These are phyloP conservation scores for Leucophenga montana DNA, from an alignment of 2,888 invertebrate genomes.

Conservation along the genomic window DNA sequence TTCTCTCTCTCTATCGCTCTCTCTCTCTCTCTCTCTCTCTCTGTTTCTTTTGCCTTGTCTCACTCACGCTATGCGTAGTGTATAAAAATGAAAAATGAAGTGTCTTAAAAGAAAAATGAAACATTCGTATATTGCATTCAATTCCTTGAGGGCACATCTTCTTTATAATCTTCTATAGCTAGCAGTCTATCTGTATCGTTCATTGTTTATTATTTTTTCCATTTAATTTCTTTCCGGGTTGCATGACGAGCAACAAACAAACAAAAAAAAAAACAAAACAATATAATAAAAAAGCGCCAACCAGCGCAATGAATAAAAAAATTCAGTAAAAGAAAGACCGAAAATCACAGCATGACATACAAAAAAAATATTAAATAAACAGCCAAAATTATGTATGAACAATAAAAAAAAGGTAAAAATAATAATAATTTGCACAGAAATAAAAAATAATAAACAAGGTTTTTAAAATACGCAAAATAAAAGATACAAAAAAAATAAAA, in stretches of 20 bases:
- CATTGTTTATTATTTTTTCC: constrained; percentile 7
- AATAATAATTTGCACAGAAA: background rate
- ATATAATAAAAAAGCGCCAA: too few species aligned
- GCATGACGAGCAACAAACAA: constrained; percentile 14
- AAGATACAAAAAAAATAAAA: constrained; percentile 1
- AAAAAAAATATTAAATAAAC: constrained; percentile 18
- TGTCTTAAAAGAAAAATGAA: too few species aligned
- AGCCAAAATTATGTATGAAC: constrained; percentile 17
- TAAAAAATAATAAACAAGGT: background rate
- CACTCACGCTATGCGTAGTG: too few species aligned
- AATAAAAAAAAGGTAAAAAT: constrained; percentile 15
- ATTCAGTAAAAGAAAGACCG: background rate
- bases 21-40: too few species aligned
- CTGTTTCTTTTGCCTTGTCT: too few species aligned
- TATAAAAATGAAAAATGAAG: too few species aligned
- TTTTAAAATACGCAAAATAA: constrained; percentile 4
- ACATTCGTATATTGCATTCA: too few species aligned
- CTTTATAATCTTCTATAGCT: too few species aligned
- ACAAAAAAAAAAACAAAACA: constrained; percentile 20
- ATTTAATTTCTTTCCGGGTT: constrained; percentile 25
- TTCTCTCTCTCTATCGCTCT: too few species aligned
- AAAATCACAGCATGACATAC: constrained; percentile 6
- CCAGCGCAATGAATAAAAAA: constrained; percentile 7
- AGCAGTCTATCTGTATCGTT: background rate
- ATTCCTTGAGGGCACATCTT: too few species aligned